A percentile compares a stretch with the other conserved stretches of the same genome.
Conservation (phyloP, 2,797 vertebrate species). For the Valencia hispanica region DNA sequence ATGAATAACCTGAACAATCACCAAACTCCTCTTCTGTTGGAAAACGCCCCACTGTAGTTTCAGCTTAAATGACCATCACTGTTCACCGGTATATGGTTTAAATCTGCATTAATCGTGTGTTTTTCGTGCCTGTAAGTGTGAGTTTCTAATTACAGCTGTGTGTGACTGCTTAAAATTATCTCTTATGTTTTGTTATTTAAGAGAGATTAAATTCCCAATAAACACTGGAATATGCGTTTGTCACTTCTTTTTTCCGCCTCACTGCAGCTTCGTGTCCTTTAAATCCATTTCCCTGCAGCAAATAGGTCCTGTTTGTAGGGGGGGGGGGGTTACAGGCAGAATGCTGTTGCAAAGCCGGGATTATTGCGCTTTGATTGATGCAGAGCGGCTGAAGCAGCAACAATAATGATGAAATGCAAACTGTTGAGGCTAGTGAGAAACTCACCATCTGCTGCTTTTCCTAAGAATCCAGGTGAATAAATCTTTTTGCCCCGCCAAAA, state of each 20-base stretch:
- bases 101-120: background rate
- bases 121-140: background rate
- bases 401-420: background rate
- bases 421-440: background rate
- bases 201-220: background rate
- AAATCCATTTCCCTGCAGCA: no score
- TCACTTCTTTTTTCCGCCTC: background rate
- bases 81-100: background rate
- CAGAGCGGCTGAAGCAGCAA: background rate
- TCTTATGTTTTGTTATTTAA: background rate
- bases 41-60: conserved; percentile 81
- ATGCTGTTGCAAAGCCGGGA: background rate
- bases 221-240: background rate
- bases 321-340: background rate
- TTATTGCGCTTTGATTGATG: background rate
- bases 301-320: background rate
- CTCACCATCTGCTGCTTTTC: background rate
- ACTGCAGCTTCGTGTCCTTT: no score
- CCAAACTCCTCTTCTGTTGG: conserved; percentile 77
- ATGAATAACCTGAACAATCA: conserved; percentile 87
- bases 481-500: no score
- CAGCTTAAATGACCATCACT: background rate
- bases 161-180: background rate
- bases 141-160: background rate
- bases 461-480: no score